Evolutionary conservation across 2,113 vertebrate species (phyloP).

Genomic region (Lonchura striata): DNA sequence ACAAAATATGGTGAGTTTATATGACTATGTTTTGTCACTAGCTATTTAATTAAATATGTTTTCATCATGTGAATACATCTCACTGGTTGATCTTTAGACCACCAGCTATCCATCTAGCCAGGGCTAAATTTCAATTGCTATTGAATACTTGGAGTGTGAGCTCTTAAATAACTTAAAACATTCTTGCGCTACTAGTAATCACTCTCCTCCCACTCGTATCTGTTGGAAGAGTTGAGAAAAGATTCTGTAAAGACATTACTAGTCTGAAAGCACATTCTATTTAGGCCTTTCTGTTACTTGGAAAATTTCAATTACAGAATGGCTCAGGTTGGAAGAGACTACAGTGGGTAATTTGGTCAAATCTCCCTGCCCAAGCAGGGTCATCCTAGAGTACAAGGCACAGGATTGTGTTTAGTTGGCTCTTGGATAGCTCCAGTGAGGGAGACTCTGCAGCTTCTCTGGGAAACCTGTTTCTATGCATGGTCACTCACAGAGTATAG

Average conservation of each 20-base stretch:
- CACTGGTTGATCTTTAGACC: neutral
- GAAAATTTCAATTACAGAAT: neutral
- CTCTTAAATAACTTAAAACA: neutral
- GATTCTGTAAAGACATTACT: neutral
- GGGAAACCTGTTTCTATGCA: neutral
- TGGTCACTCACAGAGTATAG: neutral
- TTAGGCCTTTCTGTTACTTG: neutral
- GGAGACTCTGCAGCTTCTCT: neutral
- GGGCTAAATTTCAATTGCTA: neutral
- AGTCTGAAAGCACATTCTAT: neutral
- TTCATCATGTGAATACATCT: neutral
- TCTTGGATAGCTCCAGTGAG: neutral
- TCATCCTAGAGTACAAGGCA: neutral
- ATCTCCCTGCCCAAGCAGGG: neutral
- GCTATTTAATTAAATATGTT: neutral
- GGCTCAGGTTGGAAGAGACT: neutral
- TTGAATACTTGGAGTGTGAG: neutral
- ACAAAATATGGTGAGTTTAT: neutral
- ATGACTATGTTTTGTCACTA: neutral
- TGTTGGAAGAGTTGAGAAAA: neutral
- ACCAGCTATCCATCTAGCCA: neutral
- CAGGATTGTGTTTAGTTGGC: neutral
- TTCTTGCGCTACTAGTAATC: neutral
- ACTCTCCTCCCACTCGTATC: neutral
- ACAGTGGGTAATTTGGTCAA: neutral